Percentiles rank a stretch among this genome's conserved stretches.
Evolutionary conservation across 2,113 vertebrate genomes (phyloP).

Genomic region (Coracopsis vasa): DNA sequence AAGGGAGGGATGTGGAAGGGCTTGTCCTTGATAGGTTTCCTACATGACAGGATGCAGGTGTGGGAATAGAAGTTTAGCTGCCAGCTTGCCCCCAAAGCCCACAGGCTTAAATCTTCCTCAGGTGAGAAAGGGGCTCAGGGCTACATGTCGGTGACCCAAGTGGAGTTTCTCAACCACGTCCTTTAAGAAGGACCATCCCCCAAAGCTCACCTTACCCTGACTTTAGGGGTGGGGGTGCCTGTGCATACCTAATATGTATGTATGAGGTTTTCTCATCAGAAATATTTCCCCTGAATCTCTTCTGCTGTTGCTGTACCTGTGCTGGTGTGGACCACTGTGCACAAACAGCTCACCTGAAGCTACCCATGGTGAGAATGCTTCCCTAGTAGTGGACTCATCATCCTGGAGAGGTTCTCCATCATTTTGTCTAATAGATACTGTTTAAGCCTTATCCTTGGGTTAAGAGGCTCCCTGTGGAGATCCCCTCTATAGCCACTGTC

Average conservation of each 20-base stretch:
- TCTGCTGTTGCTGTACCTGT: background rate
- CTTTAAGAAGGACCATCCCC: background rate
- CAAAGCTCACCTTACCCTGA: background rate
- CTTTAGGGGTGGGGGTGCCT: background rate
- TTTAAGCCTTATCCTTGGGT: background rate
- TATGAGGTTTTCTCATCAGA: background rate
- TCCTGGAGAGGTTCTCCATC: background rate
- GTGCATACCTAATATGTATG: background rate
- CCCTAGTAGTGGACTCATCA: background rate
- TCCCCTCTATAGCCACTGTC: background rate
- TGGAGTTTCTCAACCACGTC: background rate
- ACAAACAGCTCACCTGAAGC: background rate
- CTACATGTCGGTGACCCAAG: background rate
- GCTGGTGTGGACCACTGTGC: fast-evolving
- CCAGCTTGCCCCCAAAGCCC: background rate
- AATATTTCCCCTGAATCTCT: background rate
- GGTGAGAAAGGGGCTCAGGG: background rate
- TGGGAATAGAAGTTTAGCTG: background rate
- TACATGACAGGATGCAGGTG: background rate
- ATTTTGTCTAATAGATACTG: background rate
- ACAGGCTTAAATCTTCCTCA: background rate
- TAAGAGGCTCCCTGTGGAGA: background rate
- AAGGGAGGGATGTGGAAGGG: background rate
- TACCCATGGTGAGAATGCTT: background rate
- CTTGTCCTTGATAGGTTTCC: background rate